Base-by-base conservation (phyloP, 2,888 invertebrate genomes). In the Eupithecia vulgata region DNA sequence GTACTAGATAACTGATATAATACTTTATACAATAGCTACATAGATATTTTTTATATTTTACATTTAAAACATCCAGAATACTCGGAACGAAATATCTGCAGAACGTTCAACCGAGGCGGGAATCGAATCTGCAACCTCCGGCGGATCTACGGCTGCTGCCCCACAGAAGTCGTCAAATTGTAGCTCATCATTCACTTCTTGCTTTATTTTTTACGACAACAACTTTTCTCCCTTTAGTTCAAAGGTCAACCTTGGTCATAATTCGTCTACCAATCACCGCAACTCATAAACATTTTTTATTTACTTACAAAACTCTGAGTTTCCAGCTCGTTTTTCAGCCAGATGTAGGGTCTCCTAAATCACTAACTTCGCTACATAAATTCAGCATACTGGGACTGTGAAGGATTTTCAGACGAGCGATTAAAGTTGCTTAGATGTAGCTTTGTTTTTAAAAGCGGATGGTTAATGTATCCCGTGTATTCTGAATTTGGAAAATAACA, bases 331-430 rank as follows among this genome's bases (percentile, higher is more conserved):
- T 75, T 74, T 76, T 68, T 78, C 75, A 72, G 35, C 42, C 42
- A 70, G 62, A 71, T 70, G 48, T 62, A 42, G 73, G 74, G 70
- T 70, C 71, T 21, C 70, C 68, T 78, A 76, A 76, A 78, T 78
- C 76, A 76, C 71, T 52, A 78, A 78, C 72, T 78, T 78, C 35
- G 73, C 73, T 70, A 73, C 76, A 78, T 78, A 78, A 76, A 73
- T 75, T 68, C 70, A 67, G 62, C 71, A 48, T 67, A 62, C 62
- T 37, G 70, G 68, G 70, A 68, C 68, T 68, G 67, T 70, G 37
- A 40, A 40, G 7, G 37, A 42, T n/a, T n/a, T 21, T 0, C 42
- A 65, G 40, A 65, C 65, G 21, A 40, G 37, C 37, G 21, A 64
- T 64, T 12, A n/a, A 61, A 34, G 34, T 61, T 34, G 61, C 61